Base-by-base conservation (phyloP, 53 echinoderm and acorn worm genomes). In the Echinarachnius parma region DNA sequence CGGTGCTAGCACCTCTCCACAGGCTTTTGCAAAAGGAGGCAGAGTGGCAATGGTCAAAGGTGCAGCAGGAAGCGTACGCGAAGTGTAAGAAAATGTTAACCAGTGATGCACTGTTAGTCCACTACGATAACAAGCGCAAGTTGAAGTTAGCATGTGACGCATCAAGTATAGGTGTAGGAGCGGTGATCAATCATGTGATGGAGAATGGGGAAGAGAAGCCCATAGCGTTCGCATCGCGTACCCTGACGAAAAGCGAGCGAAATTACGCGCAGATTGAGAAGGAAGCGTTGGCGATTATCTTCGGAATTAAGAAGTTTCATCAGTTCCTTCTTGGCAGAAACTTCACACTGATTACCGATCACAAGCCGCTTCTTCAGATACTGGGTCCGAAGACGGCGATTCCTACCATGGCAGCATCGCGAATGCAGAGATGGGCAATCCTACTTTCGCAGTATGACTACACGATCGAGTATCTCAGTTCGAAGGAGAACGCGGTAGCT, bases 251-350 rank as follows among this genome's bases (percentile, higher is more conserved):
- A 20, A 64, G 56, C 48, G 87, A 79, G 59, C 35, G 65, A 52
- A 88, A 79, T 30, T 80, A 88, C 65, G 55, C 83, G 8, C 88
- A 88, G 60, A 61, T 83, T 21, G 75, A 83, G 31, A 65, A 79
- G 34, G 83, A 83, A 59, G 88, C 66, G 11, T 48, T 83, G 20
- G 75, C 80, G 9, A 30, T 83, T 10, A 79, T 86, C 15, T 78
- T 78, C 56, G 79, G 50, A 19, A 28, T 83, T 19, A 78, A 64
- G 49, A 88, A 84, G 42, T 84, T 81, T 46, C 63, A 89, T 26
- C 53, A 21, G 28, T 89, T 80, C 33, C 4, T 89, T 3, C 76
- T 76, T 84, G 77, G 81, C 13, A 31, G 89, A 31, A 32, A 64
- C 29, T 65, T 82, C 57, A 76, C 67, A 0, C 54, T 81, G 1